Percentiles rank a stretch among this genome's conserved stretches.
These are phyloP conservation scores for Pseudorhombus dupliciocellatus DNA, from an alignment of 2,113 vertebrate species.

Conservation along the genomic window DNA sequence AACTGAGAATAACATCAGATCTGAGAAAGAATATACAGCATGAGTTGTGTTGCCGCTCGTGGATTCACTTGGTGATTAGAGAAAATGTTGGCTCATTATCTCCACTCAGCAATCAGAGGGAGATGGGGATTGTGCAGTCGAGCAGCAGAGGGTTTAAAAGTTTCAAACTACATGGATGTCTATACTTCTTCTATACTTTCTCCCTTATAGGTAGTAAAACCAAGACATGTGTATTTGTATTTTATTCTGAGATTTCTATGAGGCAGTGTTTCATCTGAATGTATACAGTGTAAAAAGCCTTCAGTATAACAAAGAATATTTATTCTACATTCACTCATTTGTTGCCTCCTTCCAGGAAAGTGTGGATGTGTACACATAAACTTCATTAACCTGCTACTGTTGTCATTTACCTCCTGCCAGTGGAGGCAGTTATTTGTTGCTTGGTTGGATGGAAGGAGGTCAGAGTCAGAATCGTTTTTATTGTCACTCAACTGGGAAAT, in stretches of 20 bases:
- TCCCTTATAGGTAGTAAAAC: background rate
- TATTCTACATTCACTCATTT: no score
- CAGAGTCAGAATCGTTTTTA: no score
- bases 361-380: background rate
- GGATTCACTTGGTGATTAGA: background rate
- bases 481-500: no score
- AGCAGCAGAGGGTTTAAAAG: background rate
- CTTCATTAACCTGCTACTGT: background rate
- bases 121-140: background rate
- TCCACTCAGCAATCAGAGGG: background rate
- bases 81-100: background rate
- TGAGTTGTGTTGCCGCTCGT: background rate
- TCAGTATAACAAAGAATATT: background rate
- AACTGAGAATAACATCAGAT: slow-evolving; percentile 12
- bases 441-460: no score
- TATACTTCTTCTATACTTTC: background rate
- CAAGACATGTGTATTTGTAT: background rate
- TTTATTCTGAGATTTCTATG: background rate
- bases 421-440: no score
- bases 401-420: background rate
- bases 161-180: background rate
- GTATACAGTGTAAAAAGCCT: background rate
- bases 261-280: background rate
- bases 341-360: background rate
- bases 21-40: background rate